A percentile compares a stretch with the other conserved stretches of the same genome.
Conservation (phyloP, 2,888 invertebrate species). For the Temnothorax rugatulus region DNA sequence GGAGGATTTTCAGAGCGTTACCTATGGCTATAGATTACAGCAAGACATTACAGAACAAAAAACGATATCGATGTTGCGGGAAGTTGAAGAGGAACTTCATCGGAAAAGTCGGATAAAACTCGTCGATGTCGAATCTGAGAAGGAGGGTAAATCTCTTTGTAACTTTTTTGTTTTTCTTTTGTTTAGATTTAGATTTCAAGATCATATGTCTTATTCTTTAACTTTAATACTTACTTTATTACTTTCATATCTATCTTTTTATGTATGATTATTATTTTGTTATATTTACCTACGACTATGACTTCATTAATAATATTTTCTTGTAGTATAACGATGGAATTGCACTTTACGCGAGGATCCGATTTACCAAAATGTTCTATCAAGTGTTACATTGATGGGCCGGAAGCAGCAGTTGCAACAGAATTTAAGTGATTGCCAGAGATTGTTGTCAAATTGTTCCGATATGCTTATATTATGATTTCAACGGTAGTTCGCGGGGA, state of each 20-base stretch:
- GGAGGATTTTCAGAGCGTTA: slow-evolving; percentile 98
- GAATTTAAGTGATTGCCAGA: slow-evolving; percentile 92
- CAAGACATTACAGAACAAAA: slow-evolving; percentile 94
- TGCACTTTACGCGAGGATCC: slow-evolving; percentile 93
- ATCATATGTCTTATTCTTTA: slow-evolving; percentile 16
- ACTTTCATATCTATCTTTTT: background rate
- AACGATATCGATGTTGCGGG: slow-evolving; percentile 93
- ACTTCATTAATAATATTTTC: slow-evolving; percentile 43
- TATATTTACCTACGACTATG: background rate
- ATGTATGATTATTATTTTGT: background rate
- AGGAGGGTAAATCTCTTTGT: slow-evolving; percentile 83
- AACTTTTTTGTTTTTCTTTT: background rate
- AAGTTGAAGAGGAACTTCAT: slow-evolving; percentile 96
- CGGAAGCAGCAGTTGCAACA: slow-evolving; percentile 90
- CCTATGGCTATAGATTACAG: slow-evolving; percentile 95
- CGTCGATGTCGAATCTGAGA: slow-evolving; percentile 84
- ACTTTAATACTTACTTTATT: slow-evolving; percentile 20
- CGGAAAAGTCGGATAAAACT: slow-evolving; percentile 89
- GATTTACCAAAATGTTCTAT: slow-evolving; percentile 95
- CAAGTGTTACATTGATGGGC: slow-evolving; percentile 92
- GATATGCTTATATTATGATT: slow-evolving; percentile 94
- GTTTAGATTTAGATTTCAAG: background rate
- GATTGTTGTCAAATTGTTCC: slow-evolving; percentile 92
- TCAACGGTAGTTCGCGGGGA: slow-evolving; percentile 92
- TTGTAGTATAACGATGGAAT: slow-evolving; percentile 88